Evolutionary conservation across 2,113 vertebrate genomes (phyloP), one percentile per base, ranked within the genome.

Genomic region (Pseudois nayaur): DNA sequence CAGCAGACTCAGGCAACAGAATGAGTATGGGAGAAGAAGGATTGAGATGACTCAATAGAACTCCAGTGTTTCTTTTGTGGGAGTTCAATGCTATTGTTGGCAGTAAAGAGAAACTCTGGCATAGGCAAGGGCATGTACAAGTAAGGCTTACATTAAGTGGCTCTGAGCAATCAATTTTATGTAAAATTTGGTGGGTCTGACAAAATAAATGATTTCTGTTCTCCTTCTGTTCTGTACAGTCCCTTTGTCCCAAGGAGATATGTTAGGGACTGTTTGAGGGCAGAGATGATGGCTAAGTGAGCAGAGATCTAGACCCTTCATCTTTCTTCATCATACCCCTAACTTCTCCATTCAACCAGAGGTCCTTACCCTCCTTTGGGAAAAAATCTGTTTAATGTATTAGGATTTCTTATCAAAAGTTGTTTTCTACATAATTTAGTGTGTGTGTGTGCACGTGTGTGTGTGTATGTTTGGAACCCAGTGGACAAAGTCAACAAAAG

Each of bases 381-480:
- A 59, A 89, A 84, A 91, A 52, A 78, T 48, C 62, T 67, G 12
- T 21, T 45, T 27, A 79, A 12, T 60, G 27, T 87, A 71, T 89
- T 91, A 95, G 21, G n/a, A 84, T 96, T 96, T 74, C 3, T 40
- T 11, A 48, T 67, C 54, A 97, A 79, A 91, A 93, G 91, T 95
- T 96, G 59, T 91, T 93, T 81, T 93, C n/a, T 94, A 48, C 95
- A 81, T 52, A 76, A 3, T 8, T 55, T 16, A 54, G 48, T 50
- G 21, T 78, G 15, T 86, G 16, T 48, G 2, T 64, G 17, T 59
- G n/a, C 9, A 21, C 31, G 57, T 76, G 50, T 87, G 21, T 8
- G 5, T 60, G 17, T 59, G n/a, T 79, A 17, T 93, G 7, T 93
- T 81, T 92, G 36, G 94, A 95, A 97, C 95, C 50, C 21, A 78